These are phyloP conservation scores for Dasyprocta punctata DNA, from an alignment of 2,113 vertebrate genomes.

Conservation along the genomic window DNA sequence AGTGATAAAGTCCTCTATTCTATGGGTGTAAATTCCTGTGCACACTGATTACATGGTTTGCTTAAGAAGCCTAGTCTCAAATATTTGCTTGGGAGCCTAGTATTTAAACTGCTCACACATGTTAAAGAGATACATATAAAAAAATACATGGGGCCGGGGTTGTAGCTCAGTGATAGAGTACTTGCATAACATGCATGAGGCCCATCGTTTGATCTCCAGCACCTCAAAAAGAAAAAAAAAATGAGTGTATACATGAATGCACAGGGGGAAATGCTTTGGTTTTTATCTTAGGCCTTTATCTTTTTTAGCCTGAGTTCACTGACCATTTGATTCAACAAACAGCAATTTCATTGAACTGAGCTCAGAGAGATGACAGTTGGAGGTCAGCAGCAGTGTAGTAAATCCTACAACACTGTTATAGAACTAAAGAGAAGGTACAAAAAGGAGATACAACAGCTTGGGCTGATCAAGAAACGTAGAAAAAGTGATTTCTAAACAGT, in stretches of 20 bases:
- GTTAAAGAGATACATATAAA: background rate
- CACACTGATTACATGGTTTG: background rate
- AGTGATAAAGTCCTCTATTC: background rate
- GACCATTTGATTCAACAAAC: constrained; percentile 12
- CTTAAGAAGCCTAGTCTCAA: background rate
- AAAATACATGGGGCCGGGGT: background rate
- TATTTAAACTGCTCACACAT: constrained; percentile 4
- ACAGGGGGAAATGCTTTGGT: background rate
- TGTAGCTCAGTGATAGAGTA: background rate
- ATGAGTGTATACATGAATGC: background rate
- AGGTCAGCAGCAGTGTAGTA: background rate
- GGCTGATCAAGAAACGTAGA: background rate
- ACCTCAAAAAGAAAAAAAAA: background rate
- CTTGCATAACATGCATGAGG: background rate
- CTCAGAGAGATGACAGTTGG: background rate
- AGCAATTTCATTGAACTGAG: background rate
- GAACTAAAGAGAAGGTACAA: background rate
- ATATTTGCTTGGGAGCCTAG: constrained; percentile 6
- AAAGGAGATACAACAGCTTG: background rate
- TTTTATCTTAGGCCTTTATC: background rate
- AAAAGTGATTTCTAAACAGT: constrained; percentile 1
- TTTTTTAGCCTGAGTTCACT: constrained; percentile 12
- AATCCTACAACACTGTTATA: background rate
- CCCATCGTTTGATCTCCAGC: background rate
- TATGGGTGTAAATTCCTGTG: background rate